Percentiles rank a stretch among this genome's conserved stretches.
Conservation (phyloP, 1,140 invertebrate species). For the Pseudomyrmex concolor region DNA sequence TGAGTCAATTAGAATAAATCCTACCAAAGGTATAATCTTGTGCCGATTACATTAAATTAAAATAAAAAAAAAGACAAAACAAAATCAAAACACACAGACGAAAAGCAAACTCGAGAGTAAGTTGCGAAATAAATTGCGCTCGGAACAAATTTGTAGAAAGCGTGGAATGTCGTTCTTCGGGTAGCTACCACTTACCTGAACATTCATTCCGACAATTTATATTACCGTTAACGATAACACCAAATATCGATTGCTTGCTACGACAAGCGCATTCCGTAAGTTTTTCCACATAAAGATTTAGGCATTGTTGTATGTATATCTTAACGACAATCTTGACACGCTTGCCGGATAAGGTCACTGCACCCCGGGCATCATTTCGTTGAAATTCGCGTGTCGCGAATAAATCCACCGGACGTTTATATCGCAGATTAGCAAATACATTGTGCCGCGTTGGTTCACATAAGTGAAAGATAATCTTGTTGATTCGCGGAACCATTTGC, state of each 20-base stretch:
- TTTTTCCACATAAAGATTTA: slow-evolving; percentile 31
- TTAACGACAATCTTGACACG: slow-evolving; percentile 59
- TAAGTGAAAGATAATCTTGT: slow-evolving; percentile 50
- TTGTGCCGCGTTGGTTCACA: slow-evolving; percentile 38
- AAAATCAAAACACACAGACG: background rate
- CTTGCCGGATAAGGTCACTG: slow-evolving; percentile 28
- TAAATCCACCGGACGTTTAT: slow-evolving; percentile 57
- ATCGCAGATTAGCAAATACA: slow-evolving; percentile 51
- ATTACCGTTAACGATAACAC: slow-evolving; percentile 15
- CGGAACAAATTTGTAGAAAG: slow-evolving; percentile 10
- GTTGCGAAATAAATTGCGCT: slow-evolving; percentile 2
- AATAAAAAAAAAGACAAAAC: background rate
- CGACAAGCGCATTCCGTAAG: background rate
- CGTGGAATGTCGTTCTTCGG: slow-evolving; percentile 24
- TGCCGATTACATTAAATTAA: background rate
- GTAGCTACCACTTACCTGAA: slow-evolving; percentile 32
- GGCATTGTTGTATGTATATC: slow-evolving; percentile 40
- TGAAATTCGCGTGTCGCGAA: slow-evolving; percentile 57
- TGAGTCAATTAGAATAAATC: slow-evolving; percentile 16
- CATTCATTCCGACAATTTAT: slow-evolving; percentile 25
- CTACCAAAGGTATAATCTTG: background rate
- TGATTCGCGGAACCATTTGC: slow-evolving; percentile 51
- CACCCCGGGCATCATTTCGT: slow-evolving; percentile 32
- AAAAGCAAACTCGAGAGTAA: background rate
- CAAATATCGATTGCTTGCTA: slow-evolving; percentile 27